Evolutionary conservation across 2,113 vertebrate species (phyloP).

Genomic region (Fregata magnificens): DNA sequence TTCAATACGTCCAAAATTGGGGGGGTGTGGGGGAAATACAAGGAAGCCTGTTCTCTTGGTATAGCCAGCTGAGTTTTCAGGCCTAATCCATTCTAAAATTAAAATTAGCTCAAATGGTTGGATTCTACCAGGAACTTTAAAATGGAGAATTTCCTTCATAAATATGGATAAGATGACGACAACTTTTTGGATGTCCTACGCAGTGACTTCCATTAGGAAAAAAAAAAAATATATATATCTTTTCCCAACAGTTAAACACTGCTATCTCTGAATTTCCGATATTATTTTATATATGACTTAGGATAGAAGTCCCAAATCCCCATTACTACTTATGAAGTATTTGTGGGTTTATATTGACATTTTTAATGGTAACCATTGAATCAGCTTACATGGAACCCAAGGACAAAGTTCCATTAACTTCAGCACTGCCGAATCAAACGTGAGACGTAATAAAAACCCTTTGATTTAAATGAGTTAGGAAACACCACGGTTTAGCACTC

Average conservation of each 20-base stretch:
- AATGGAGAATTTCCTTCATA: constrained; percentile 50
- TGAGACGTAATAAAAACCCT: not conserved
- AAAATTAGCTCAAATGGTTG: constrained; percentile 33
- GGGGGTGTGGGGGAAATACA: not conserved
- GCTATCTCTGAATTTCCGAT: not conserved
- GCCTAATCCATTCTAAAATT: constrained; percentile 48
- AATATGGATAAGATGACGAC: constrained; percentile 38
- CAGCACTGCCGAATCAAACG: not conserved
- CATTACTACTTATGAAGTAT: not conserved
- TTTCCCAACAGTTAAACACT: not conserved
- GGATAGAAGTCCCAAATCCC: not conserved
- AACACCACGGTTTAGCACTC: not conserved
- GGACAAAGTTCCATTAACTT: not conserved
- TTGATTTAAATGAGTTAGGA: not conserved
- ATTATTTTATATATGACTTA: not conserved
- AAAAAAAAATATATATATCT: not conserved
- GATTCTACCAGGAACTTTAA: constrained; percentile 23
- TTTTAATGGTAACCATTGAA: not conserved
- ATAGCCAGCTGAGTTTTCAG: constrained; percentile 20
- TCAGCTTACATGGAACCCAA: not conserved
- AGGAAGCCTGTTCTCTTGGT: constrained; percentile 32
- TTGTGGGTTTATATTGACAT: not conserved
- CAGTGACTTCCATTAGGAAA: not conserved
- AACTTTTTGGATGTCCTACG: constrained; percentile 31
- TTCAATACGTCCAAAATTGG: not conserved